Conservation (phyloP, 2,888 invertebrate species). For the Hipparchia sbordonii region DNA sequence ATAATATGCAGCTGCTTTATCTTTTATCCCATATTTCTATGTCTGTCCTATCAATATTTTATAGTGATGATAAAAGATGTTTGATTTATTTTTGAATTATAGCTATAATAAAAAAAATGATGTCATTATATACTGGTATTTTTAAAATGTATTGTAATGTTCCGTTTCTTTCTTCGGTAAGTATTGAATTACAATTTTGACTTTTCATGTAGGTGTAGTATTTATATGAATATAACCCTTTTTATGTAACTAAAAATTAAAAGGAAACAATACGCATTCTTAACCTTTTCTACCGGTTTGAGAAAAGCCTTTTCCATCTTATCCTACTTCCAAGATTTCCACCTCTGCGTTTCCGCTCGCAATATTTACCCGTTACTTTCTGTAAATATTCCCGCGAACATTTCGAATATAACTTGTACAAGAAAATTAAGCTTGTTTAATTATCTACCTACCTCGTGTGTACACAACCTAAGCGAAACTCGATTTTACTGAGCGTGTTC, state of each 20-base stretch:
- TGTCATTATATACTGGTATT: too few species aligned
- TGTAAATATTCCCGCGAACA: slow-evolving; percentile 69
- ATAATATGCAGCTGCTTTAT: too few species aligned
- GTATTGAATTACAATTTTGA: too few species aligned
- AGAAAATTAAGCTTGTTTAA: slow-evolving; percentile 80
- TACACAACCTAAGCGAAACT: slow-evolving; percentile 48
- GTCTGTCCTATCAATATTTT: too few species aligned
- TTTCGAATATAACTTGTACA: slow-evolving; percentile 73
- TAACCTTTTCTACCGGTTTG: neutral
- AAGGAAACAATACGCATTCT: neutral
- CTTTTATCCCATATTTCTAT: too few species aligned
- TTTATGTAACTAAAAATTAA: neutral
- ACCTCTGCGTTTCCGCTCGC: slow-evolving; percentile 68
- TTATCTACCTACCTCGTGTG: slow-evolving; percentile 67
- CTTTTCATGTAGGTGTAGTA: too few species aligned
- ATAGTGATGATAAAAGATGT: too few species aligned
- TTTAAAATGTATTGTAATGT: too few species aligned
- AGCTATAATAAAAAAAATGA: too few species aligned
- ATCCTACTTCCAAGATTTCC: slow-evolving; percentile 56
- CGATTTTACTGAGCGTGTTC: slow-evolving; percentile 38
- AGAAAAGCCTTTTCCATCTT: slow-evolving; percentile 48
- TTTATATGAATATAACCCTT: neutral
- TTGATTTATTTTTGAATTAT: too few species aligned
- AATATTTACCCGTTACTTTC: slow-evolving; percentile 81
- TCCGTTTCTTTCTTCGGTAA: too few species aligned